Evolutionary conservation across 1,140 invertebrate species (phyloP).

Genomic region (Mycetomoellerius zeteki): DNA sequence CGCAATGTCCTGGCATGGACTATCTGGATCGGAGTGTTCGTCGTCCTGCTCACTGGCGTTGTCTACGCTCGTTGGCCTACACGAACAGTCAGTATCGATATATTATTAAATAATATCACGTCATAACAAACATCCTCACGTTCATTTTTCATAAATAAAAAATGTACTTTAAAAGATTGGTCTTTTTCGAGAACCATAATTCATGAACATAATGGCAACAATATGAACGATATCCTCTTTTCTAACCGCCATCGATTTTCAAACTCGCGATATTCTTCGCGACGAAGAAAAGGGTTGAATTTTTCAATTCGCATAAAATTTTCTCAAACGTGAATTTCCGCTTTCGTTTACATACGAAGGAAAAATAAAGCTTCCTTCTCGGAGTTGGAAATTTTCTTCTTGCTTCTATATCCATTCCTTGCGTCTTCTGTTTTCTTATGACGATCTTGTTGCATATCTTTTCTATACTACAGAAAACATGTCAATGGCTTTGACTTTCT

Average conservation of each 20-base stretch:
- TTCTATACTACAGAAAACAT: background rate
- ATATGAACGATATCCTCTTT: background rate
- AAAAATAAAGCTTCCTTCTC: constrained; percentile 34
- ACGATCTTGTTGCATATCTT: background rate
- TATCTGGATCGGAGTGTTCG: constrained; percentile 78
- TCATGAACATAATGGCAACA: background rate
- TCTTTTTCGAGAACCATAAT: background rate
- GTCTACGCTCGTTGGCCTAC: constrained; percentile 81
- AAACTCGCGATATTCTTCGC: background rate
- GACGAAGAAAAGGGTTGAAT: constrained; percentile 2
- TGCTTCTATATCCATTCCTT: background rate
- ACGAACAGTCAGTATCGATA: constrained; percentile 77
- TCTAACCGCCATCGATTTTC: background rate
- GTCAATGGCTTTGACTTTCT: constrained; percentile 11
- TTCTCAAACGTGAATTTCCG: constrained; percentile 24
- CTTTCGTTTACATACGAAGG: constrained; percentile 28
- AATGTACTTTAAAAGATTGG: background rate
- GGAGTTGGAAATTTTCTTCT: constrained; percentile 8
- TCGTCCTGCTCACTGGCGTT: constrained; percentile 77
- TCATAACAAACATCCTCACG: background rate
- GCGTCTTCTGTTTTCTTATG: background rate
- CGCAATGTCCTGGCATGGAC: constrained; percentile 78
- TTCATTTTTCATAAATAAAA: background rate
- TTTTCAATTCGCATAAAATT: constrained; percentile 48
- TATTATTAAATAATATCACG: background rate